Conservation (phyloP, 1,140 invertebrate genomes). For the Acromyrmex heyeri region DNA sequence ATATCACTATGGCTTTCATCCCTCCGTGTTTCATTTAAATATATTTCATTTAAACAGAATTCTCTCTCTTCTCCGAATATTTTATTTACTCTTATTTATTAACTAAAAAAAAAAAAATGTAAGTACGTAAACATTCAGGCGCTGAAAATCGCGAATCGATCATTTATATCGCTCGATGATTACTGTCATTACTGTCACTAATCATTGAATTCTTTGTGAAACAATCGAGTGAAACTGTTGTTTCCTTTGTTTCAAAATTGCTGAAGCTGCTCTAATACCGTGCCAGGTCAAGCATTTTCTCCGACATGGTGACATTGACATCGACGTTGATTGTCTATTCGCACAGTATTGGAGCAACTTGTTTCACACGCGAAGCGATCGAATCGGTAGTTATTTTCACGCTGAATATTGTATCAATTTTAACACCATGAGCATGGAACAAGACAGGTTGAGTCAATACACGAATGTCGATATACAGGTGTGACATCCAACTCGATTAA, state of each 20-base stretch:
- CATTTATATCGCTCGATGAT: neutral
- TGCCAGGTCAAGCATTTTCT: constrained; percentile 26
- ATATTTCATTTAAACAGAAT: neutral
- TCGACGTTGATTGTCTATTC: constrained; percentile 6
- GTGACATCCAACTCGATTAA: constrained; percentile 48
- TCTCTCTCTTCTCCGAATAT: neutral
- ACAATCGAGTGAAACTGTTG: neutral
- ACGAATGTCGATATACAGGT: constrained; percentile 28
- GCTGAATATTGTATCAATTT: constrained; percentile 28
- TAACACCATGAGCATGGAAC: constrained; percentile 5
- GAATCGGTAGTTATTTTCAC: constrained; percentile 33
- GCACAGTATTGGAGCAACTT: neutral
- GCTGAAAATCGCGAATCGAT: neutral
- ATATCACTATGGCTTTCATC: no score
- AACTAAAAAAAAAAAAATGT: neutral
- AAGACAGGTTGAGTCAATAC: constrained; percentile 26
- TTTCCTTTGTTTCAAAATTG: neutral
- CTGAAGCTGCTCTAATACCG: constrained; percentile 15
- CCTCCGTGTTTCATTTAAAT: neutral
- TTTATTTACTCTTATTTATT: neutral
- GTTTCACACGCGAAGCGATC: neutral
- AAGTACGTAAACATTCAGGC: neutral
- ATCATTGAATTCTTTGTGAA: neutral
- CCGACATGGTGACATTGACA: neutral
- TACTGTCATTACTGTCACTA: neutral